Evolutionary conservation across 2,888 invertebrate species (phyloP), one percentile per base, ranked within the genome.

Genomic region (Eumerus sabulonum): DNA sequence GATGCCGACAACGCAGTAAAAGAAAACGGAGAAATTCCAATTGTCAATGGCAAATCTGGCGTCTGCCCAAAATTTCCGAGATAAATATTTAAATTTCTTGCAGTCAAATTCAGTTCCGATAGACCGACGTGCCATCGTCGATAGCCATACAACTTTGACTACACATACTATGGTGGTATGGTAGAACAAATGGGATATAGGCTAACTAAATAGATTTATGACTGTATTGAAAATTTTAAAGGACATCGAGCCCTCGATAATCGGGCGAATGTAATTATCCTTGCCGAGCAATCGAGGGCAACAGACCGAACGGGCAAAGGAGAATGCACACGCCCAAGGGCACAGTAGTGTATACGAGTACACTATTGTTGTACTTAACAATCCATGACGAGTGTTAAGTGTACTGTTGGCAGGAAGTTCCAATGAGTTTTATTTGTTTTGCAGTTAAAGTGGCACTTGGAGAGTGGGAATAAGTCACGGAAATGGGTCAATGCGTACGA

Each of bases 351-450:
- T n/a, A 7, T 1, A 5, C 42, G 13, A 38, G 42, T 42, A 12
- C 0, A 50, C 54, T 56, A 70, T 60, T 76, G 70, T 60, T 76
- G 60, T 71, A 27, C 66, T 71, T 18, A 60, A 50, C 71, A 51
- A 66, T 76, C 66, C 76, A 76, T 71, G 50, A 60, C 54, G 56
- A 66, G 76, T 71, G 76, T 76, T 76, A 76, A 76, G 76, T 76
- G 76, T 76, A 56, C 71, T 71, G 60, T 76, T 76, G 76, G 76
- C 76, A 76, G 66, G 60, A 71, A 56, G 13, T 35, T 42, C 3
- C 14, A 9, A 42, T 54, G 7, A 14, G 42, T 57, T 44, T 27
- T 27, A n/a, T 50, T 14, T 18, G 54, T 19, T 42, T 14, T 40
- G 35, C 38, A 36, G 42, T 54, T 59, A 59, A 19, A 51, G 18